phyloP scores from a whole-genome alignment of 2,797 vertebrate species.

The Typhlichthys subterraneus region DNA sequence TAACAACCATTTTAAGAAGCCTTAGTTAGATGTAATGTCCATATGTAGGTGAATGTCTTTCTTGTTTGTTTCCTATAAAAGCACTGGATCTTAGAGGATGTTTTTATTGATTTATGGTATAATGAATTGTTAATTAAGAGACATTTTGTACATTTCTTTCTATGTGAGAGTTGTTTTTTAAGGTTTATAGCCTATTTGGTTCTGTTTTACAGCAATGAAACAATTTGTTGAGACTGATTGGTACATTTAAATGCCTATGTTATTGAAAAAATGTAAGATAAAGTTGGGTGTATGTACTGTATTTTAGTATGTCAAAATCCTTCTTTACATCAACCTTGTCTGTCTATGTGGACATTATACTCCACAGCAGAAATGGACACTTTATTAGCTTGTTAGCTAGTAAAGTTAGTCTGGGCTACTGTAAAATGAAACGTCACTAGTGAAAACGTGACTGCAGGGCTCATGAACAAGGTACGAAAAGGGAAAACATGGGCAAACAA shows the following conservation, averaged over 20 bases:
- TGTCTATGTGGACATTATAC: conserved; percentile 25
- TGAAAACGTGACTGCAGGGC: conserved; percentile 17
- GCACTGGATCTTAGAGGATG: conserved; percentile 57
- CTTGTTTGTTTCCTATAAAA: conserved; percentile 54
- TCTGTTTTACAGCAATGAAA: conserved; percentile 53
- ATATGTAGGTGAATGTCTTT: conserved; percentile 3
- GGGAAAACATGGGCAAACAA: background rate
- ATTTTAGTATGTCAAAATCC: conserved; percentile 47
- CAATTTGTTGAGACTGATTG: conserved; percentile 24
- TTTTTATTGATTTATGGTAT: too few species aligned
- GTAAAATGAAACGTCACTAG: conserved; percentile 22
- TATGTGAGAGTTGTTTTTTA: conserved; percentile 34
- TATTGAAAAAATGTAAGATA: conserved; percentile 50
- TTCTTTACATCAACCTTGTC: conserved; percentile 37
- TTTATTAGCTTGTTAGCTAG: conserved; percentile 27
- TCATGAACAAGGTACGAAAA: conserved; percentile 23
- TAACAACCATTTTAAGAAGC: conserved; percentile 32
- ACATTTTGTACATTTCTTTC: too few species aligned
- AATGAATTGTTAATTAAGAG: too few species aligned
- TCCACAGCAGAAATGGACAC: conserved; percentile 47
- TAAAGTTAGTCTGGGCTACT: conserved; percentile 28
- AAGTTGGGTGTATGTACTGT: conserved; percentile 39
- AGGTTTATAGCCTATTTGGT: conserved; percentile 40
- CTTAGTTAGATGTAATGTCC: conserved; percentile 30
- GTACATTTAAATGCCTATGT: conserved; percentile 42